These are phyloP conservation scores for Leptoclinus maculatus DNA, from an alignment of 2,797 vertebrate genomes.

Conservation along the genomic window DNA sequence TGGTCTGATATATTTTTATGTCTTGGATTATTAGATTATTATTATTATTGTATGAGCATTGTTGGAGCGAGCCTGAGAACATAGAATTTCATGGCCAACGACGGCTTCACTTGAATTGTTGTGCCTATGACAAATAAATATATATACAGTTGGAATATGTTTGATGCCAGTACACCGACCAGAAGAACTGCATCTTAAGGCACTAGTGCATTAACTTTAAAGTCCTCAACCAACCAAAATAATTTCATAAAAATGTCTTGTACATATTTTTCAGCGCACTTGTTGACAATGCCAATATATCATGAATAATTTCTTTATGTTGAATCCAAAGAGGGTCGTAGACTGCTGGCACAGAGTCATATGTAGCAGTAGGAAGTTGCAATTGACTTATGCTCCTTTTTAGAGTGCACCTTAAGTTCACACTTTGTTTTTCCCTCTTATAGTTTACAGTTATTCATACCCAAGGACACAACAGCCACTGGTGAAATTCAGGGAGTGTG, in stretches of 20 bases:
- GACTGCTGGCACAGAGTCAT: background rate
- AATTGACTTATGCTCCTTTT: background rate
- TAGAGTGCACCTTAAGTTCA: slow-evolving; percentile 28
- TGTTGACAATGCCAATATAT: background rate
- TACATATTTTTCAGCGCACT: background rate
- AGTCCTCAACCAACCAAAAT: background rate
- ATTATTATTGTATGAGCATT: background rate
- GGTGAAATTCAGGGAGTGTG: slow-evolving; percentile 77
- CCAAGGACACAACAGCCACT: slow-evolving; percentile 66
- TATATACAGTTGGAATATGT: background rate
- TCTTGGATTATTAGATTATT: background rate
- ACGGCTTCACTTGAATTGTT: background rate
- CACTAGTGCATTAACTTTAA: background rate
- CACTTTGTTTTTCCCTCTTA: slow-evolving; percentile 2
- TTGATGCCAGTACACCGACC: background rate
- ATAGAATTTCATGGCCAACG: background rate
- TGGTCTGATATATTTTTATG: background rate
- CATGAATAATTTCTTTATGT: background rate
- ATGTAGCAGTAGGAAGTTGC: background rate
- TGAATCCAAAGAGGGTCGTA: background rate
- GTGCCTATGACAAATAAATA: background rate
- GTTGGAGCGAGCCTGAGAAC: background rate
- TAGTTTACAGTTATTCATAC: slow-evolving; percentile 56
- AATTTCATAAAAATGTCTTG: background rate
- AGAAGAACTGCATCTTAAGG: background rate